phyloP scores from a whole-genome alignment of 2,797 vertebrate genomes.

The Myotis planiceps region DNA sequence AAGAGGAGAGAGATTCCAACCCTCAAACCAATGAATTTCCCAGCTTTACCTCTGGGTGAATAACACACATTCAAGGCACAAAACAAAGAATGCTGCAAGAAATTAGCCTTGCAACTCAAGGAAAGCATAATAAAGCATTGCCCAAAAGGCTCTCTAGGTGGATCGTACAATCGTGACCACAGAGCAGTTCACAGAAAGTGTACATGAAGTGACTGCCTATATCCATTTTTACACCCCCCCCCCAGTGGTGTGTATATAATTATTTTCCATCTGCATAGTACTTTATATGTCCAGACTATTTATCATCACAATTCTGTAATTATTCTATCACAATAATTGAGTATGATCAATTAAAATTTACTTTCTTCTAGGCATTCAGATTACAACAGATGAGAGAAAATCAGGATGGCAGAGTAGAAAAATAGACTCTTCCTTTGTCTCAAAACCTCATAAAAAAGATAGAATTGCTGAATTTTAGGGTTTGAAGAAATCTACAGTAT shows the following conservation, averaged over 20 bases:
- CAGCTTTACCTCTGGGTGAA: constrained; percentile 11
- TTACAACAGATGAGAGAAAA: not conserved
- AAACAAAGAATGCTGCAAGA: not conserved
- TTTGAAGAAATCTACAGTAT: not conserved
- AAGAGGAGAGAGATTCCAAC: not conserved
- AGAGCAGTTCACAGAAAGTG: not conserved
- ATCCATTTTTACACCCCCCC: not conserved
- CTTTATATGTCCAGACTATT: not conserved
- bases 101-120: not conserved
- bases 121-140: not conserved
- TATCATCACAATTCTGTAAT: constrained; percentile 18
- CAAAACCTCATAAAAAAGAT: not conserved
- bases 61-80: not conserved
- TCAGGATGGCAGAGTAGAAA: not conserved
- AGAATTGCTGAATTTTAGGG: not conserved
- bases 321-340: not conserved
- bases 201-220: not conserved
- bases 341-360: not conserved
- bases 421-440: not conserved
- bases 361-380: not conserved
- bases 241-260: not conserved
- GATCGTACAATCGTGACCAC: not conserved
- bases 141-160: not conserved
- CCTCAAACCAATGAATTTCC: not conserved
- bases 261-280: not conserved